Percentiles rank a stretch among this genome's conserved stretches.
These are phyloP conservation scores for Thera obeliscata DNA, from an alignment of 2,888 invertebrate species.

Conservation along the genomic window DNA sequence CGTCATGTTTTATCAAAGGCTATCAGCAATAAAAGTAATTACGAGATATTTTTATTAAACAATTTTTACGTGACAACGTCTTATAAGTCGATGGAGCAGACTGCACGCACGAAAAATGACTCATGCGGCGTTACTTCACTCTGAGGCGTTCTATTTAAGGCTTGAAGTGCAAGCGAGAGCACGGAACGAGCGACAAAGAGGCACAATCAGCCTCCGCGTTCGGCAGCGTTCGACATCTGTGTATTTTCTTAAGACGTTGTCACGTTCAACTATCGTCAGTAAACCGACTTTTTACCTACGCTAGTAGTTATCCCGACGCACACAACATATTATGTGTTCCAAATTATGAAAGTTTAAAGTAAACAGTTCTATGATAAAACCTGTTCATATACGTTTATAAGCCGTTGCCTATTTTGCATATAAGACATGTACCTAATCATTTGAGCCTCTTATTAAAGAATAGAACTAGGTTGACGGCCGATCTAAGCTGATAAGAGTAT, in stretches of 20 bases:
- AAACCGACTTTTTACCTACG: background rate
- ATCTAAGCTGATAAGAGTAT: conserved; percentile 1
- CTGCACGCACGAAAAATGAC: too few species aligned
- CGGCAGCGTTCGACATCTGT: too few species aligned
- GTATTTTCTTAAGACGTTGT: too few species aligned
- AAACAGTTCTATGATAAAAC: background rate
- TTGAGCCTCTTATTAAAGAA: background rate
- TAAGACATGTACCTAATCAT: background rate
- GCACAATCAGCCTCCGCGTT: too few species aligned
- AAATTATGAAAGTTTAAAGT: background rate
- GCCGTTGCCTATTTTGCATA: background rate
- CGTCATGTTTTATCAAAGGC: conserved; percentile 8
- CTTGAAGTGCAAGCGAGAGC: too few species aligned
- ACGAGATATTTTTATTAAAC: background rate
- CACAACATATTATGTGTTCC: background rate
- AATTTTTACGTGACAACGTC: too few species aligned
- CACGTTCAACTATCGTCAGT: too few species aligned
- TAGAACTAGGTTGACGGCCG: background rate
- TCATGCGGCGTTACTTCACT: too few species aligned
- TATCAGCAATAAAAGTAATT: background rate
- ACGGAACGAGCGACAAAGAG: too few species aligned
- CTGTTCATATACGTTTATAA: background rate
- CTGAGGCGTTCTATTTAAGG: too few species aligned
- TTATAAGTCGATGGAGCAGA: too few species aligned
- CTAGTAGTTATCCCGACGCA: background rate